Evolutionary conservation across 2,113 vertebrate genomes (phyloP).

Genomic region (Ascaphus truei): DNA sequence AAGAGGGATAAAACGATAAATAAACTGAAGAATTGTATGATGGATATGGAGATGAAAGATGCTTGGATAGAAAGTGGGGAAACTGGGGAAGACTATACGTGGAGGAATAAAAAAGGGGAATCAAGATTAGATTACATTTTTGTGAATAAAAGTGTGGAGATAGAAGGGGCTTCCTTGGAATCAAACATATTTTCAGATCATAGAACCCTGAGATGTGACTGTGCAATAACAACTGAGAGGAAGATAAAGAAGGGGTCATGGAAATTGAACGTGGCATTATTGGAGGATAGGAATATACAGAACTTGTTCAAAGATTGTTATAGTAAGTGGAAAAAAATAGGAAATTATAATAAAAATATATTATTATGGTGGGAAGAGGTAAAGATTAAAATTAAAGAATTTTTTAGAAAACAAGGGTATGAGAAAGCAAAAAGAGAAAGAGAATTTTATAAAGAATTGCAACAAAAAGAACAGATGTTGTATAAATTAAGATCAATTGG

Average conservation of each 20-base stretch:
- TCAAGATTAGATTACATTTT: not conserved
- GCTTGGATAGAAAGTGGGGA: not conserved
- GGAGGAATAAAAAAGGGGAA: not conserved
- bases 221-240: not conserved
- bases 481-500: not conserved
- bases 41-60: not conserved
- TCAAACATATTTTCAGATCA: not conserved
- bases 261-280: not conserved
- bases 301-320: not conserved
- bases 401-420: not conserved
- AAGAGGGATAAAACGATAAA: no score
- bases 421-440: not conserved
- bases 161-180: not conserved
- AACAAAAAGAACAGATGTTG: not conserved
- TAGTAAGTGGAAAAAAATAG: not conserved
- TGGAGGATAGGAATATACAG: not conserved
- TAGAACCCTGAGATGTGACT: not conserved
- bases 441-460: no score
- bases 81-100: not conserved
- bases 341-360: not conserved
- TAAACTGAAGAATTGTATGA: not conserved
- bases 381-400: not conserved
- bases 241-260: not conserved
- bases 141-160: not conserved
- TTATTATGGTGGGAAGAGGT: not conserved